Evolutionary conservation across 2,888 invertebrate genomes (phyloP), one percentile per base, ranked within the genome.

Genomic region (Plagodis dolabraria): DNA sequence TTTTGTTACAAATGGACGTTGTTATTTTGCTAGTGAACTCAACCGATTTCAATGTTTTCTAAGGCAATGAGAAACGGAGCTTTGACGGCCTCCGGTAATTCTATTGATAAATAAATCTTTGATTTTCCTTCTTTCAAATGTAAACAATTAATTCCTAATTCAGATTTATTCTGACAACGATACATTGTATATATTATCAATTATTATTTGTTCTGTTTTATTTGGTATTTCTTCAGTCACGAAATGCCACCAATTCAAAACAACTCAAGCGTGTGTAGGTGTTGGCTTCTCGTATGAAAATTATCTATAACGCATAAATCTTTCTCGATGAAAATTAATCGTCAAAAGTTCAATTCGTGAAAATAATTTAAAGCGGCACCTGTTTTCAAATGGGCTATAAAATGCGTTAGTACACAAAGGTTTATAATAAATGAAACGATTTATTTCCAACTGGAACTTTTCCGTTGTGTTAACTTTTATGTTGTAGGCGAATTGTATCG

Each of bases 391-490:
- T 67, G 51, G 49, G 57, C 56, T 60, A 59, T 64, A 63, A 73
- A 74, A 72, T 65, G 64, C 64, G 63, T 63, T 70, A 70, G 61
- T 69, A 74, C 70, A 71, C 68, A 74, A 68, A 70, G 67, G 73
- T 63, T 75, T 76, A 77, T 82, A 79, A 79, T 82, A 85, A 85
- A 85, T 82, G 79, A 76, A 78, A 78, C 79, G 78, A 84, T 85
- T 84, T 82, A 86, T 86, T 83, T 82, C 68, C 67, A 71, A 71
- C 76, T 73, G 71, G 63, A 83, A 83, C 82, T 86, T 86, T 86
- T 80, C 81, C 86, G 83, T 84, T 85, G 83, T 86, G 82, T 82
- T 82, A 86, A 87, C 84, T 85, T 87, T 85, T 83, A 53, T 85
- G 82, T 83, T 73, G 68, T 70, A 76, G 76, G 70, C 76, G 73